Conservation (phyloP, 2,888 invertebrate genomes). For the Sphaerophoria taeniata region DNA sequence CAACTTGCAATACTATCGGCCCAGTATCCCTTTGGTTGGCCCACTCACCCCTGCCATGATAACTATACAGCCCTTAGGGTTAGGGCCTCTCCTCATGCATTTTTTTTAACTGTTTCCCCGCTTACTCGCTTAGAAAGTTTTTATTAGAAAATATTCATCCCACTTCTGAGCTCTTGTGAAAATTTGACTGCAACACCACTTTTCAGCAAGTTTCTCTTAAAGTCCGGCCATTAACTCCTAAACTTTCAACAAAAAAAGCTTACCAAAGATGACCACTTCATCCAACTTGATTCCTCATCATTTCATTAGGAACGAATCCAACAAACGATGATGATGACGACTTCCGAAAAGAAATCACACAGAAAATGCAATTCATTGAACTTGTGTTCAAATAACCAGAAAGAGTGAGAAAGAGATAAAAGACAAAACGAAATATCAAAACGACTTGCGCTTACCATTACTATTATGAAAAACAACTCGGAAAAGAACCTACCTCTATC, state of each 20-base stretch:
- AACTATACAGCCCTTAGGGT: no score
- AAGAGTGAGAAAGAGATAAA: background rate
- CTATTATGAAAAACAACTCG: background rate
- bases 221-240: no score
- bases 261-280: background rate
- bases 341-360: constrained; percentile 1
- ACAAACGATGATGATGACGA: background rate
- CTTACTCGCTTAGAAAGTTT: no score
- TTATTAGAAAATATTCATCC: background rate
- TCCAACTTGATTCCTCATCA: background rate
- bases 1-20: no score
- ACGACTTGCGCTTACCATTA: constrained; percentile 33
- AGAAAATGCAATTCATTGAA: constrained; percentile 31
- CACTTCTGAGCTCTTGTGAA: background rate
- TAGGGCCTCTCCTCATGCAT: no score
- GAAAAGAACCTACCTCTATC: background rate
- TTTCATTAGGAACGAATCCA: background rate
- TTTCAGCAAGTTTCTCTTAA: background rate
- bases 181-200: background rate
- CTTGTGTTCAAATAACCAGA: constrained; percentile 16
- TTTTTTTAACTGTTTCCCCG: no score
- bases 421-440: background rate
- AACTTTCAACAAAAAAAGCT: no score
- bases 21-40: no score
- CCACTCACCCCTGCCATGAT: no score